These are phyloP conservation scores for Cremastinae sp. DNA, from an alignment of 2,888 invertebrate genomes.

Conservation along the genomic window DNA sequence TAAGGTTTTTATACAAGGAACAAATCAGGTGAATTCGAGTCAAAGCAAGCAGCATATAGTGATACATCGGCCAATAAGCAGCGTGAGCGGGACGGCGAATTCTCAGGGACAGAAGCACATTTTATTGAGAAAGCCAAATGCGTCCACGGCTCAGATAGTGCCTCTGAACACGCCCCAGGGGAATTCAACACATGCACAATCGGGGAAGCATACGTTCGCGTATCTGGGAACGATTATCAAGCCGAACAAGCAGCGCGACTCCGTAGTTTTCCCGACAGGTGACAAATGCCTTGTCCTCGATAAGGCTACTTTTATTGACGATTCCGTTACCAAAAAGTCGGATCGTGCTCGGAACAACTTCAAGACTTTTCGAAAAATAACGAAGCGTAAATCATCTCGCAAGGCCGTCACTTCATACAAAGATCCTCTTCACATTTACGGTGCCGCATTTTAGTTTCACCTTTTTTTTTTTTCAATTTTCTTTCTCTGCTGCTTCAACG, in stretches of 20 bases:
- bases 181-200: conserved; percentile 71
- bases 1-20: conserved; percentile 76
- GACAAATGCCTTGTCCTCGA: conserved; percentile 46
- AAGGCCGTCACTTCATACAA: conserved; percentile 9
- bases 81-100: conserved; percentile 44
- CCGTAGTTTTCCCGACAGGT: conserved; percentile 77
- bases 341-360: background rate
- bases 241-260: conserved; percentile 75
- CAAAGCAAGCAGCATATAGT: conserved; percentile 75
- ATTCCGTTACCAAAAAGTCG: conserved; percentile 24
- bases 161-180: conserved; percentile 73
- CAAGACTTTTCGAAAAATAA: background rate
- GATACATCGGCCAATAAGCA: conserved; percentile 73
- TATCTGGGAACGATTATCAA: conserved; percentile 78
- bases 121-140: conserved; percentile 74
- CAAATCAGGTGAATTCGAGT: conserved; percentile 71
- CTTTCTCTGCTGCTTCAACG: no score
- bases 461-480: no score
- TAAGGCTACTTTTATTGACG: conserved; percentile 22
- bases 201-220: conserved; percentile 78
- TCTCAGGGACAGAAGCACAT: conserved; percentile 76
- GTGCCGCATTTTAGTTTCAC: no score
- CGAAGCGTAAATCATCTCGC: conserved; percentile 6
- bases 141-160: conserved; percentile 77
- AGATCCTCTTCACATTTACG: conserved; percentile 32